Conservation (phyloP, 2,113 vertebrate species). For the Tyto alba region DNA sequence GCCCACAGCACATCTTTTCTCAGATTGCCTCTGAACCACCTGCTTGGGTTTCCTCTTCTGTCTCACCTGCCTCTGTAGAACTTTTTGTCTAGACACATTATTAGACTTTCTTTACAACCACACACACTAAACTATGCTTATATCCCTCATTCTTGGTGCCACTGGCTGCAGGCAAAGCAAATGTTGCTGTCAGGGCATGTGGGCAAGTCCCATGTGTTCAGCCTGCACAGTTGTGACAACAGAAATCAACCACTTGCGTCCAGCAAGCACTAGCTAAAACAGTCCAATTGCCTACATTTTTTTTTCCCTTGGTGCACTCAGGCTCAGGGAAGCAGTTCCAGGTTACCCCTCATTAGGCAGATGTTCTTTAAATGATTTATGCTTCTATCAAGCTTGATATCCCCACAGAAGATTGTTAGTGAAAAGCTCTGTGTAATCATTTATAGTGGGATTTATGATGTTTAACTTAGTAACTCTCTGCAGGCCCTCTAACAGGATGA, state of each 20-base stretch:
- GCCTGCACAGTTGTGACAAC: not conserved
- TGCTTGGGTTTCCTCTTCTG: not conserved
- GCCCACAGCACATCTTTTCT: not conserved
- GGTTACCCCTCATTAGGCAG: slow-evolving; percentile 60
- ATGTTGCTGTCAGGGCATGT: not conserved
- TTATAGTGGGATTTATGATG: slow-evolving; percentile 65
- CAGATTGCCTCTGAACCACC: not conserved
- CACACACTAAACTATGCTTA: not conserved
- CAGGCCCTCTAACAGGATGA: slow-evolving; percentile 43
- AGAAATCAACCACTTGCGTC: not conserved
- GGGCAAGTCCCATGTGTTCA: not conserved
- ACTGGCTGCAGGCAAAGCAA: not conserved
- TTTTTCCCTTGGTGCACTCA: not conserved
- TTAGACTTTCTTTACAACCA: not conserved
- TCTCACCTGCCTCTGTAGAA: not conserved
- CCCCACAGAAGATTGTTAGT: slow-evolving; percentile 65
- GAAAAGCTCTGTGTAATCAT: slow-evolving; percentile 69
- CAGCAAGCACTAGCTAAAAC: not conserved
- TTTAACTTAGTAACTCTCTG: slow-evolving; percentile 59
- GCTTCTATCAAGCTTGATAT: slow-evolving; percentile 57
- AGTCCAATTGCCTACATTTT: not conserved
- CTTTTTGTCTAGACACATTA: not conserved
- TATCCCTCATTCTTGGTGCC: not conserved
- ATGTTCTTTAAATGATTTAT: slow-evolving; percentile 68
- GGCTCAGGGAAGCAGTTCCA: slow-evolving; percentile 41